Base-by-base conservation (phyloP, 1,140 invertebrate species). In the Triops longicaudatus region DNA sequence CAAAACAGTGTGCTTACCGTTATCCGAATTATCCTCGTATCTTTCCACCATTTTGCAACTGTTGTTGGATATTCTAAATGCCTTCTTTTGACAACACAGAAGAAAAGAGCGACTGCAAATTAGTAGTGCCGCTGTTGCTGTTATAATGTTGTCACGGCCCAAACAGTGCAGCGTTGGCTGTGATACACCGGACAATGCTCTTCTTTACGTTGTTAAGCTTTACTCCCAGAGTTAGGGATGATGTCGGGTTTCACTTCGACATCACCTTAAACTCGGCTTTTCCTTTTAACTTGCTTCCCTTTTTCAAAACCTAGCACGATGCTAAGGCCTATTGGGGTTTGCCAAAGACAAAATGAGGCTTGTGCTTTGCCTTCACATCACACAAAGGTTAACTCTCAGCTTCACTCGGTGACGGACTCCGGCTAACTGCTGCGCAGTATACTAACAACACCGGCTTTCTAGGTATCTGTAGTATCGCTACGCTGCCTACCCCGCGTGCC, bases 31-130 rank as follows among this genome's bases (percentile, higher is more conserved):
- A 72, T 77, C 76, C 26, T 42, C 72, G 72, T 77, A 77, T 17
- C 42, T 72, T 73, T 77, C 76, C 73, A 77, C 76, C 76, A 77
- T 77, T 74, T 73, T 77, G 37, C 26, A 75, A 75, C 26, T 26
- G 37, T 22, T 14, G 44, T 28, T 26, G 37, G 1, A 11, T 44
- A 75, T 26, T 1, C 7, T 44, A 43, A 43, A 12, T 41, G 26
- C 41, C 14, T 31, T 1, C 28, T 6, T n/a, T n/a, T 22, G 37
- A 73, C 28, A 3, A 73, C 73, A 26, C 28, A 73, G n/a, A n/a
- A 42, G 14, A 26, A 73, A 37, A 6, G 14, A 37, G 14, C 28
- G 28, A 22, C 14, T 42, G 17, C 12, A 73, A 14, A 12, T 73
- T 37, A 1, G 1, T 75, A 27, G 26, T 44, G 11, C 43, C 37